A percentile compares a stretch with the other conserved stretches of the same genome.
Conservation (phyloP, 2,888 invertebrate genomes). For the Epirrhoe tristata region DNA sequence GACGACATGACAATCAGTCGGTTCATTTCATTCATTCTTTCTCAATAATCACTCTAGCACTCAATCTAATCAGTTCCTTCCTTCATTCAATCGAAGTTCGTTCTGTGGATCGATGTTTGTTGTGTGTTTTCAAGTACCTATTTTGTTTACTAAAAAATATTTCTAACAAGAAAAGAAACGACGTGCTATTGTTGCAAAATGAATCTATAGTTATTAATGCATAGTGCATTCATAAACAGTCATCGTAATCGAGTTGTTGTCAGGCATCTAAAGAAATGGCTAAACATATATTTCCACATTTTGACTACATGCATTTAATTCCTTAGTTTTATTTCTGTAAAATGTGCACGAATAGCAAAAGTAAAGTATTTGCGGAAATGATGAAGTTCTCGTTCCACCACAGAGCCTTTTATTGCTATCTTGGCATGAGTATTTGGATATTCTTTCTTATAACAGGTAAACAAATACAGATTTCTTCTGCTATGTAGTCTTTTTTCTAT, state of each 20-base stretch:
- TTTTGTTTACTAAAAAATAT: slow-evolving; percentile 1
- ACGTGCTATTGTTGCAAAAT: neutral
- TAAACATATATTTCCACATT: neutral
- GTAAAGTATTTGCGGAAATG: slow-evolving; percentile 65
- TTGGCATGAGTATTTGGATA: slow-evolving; percentile 93
- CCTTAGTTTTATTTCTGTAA: slow-evolving; percentile 6
- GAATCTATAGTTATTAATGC: neutral
- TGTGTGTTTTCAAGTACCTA: no score
- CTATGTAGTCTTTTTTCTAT: neutral
- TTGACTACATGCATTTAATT: neutral
- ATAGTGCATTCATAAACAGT: neutral
- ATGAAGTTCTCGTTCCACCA: slow-evolving; percentile 87
- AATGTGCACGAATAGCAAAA: slow-evolving; percentile 49
- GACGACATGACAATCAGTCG: neutral
- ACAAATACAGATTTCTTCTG: neutral
- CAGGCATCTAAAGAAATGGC: slow-evolving; percentile 3
- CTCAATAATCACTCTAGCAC: no score
- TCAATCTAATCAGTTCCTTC: no score
- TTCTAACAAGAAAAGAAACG: neutral
- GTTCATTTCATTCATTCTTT: neutral
- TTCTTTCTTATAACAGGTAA: slow-evolving; percentile 90
- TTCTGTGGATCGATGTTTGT: neutral
- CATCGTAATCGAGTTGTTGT: neutral
- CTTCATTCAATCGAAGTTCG: neutral
- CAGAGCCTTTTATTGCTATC: slow-evolving; percentile 92